phyloP scores from a whole-genome alignment of 2,797 vertebrate genomes.

The Natrix natrix region DNA sequence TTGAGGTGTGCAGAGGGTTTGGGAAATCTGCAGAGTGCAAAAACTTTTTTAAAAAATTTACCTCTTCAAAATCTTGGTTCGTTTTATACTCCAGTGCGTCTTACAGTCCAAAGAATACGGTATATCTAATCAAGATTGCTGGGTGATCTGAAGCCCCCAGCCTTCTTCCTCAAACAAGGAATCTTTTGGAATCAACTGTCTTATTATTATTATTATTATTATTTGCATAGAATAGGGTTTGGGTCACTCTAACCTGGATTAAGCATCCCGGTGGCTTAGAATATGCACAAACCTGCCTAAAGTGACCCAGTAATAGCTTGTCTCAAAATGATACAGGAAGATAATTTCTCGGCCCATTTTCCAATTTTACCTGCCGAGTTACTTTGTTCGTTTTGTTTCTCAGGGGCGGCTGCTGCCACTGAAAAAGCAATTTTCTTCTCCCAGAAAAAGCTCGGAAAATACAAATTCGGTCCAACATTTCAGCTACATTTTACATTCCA shows the following conservation, averaged over 20 bases:
- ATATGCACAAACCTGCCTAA: neutral
- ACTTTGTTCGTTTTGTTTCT: neutral
- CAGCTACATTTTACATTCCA: neutral
- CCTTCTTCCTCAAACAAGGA: neutral
- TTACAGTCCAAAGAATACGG: too few relatives aligned
- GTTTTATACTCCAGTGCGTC: too few relatives aligned
- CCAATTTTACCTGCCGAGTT: neutral
- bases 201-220: neutral
- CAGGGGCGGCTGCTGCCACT: neutral
- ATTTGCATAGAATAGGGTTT: neutral
- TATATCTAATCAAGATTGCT: too few relatives aligned
- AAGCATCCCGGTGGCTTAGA: neutral
- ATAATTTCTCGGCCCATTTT: neutral
- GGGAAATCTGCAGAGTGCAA: too few relatives aligned
- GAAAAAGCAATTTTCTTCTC: neutral
- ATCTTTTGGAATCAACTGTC: neutral
- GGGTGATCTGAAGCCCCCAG: too few relatives aligned
- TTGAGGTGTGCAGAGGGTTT: too few relatives aligned
- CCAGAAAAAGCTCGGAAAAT: neutral
- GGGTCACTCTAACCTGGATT: neutral
- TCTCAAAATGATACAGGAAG: neutral
- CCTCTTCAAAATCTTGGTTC: too few relatives aligned
- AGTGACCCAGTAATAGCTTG: neutral
- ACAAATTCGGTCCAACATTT: neutral
- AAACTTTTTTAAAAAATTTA: too few relatives aligned